Evolutionary conservation across 2,113 vertebrate species (phyloP).

Genomic region (Phaetusa simplex): DNA sequence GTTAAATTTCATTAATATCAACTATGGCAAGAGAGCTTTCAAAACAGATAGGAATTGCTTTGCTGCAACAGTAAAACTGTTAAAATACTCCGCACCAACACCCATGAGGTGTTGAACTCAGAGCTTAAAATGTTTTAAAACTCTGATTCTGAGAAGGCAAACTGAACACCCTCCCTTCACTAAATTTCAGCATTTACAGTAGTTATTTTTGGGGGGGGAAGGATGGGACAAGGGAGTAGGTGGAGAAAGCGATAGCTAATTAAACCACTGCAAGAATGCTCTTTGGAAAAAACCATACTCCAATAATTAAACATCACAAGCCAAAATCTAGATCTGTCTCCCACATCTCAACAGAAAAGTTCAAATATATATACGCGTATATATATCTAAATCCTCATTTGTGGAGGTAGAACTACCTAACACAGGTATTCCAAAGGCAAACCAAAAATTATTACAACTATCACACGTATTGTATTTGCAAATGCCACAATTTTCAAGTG

Average conservation of each 20-base stretch:
- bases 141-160: background rate
- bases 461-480: background rate
- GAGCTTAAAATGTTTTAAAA: background rate
- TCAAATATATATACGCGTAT: background rate
- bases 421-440: background rate
- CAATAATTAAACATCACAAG: background rate
- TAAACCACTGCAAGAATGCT: background rate
- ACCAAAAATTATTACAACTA: background rate
- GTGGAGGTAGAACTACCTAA: background rate
- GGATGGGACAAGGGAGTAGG: background rate
- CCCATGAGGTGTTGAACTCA: background rate
- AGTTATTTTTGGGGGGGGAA: background rate
- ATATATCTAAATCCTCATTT: background rate
- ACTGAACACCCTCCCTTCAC: background rate
- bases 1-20: slow-evolving; percentile 19
- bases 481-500: background rate
- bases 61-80: background rate
- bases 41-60: background rate
- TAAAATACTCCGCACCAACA: background rate
- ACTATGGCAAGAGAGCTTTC: background rate
- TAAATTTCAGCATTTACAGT: background rate
- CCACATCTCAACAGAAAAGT: background rate
- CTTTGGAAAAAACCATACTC: background rate
- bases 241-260: background rate
- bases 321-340: background rate